Conservation (phyloP, 2,113 vertebrate genomes). For the Cavia aperea region DNA sequence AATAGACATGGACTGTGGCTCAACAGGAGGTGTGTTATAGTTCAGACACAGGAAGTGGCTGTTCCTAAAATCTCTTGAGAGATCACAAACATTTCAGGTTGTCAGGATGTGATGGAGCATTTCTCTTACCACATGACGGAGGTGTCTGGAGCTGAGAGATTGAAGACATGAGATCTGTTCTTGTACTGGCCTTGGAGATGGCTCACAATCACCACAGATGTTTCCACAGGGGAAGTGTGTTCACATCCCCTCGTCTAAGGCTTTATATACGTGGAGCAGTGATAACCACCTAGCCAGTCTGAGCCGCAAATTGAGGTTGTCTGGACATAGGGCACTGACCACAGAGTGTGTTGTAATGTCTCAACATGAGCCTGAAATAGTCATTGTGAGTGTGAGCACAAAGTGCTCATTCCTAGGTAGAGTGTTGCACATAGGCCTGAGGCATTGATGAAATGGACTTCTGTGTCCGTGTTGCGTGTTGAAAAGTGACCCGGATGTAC, state of each 20-base stretch:
- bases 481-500: background rate
- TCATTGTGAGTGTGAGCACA: background rate
- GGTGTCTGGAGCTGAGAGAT: background rate
- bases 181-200: too few species aligned
- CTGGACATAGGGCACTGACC: background rate
- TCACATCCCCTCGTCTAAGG: too few species aligned
- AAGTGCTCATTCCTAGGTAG: background rate
- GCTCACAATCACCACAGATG: too few species aligned
- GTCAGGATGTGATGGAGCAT: background rate
- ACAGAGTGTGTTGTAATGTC: background rate
- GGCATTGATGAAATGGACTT: background rate
- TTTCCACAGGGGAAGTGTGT: too few species aligned
- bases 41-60: background rate
- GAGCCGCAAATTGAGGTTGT: rapidly evolving
- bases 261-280: too few species aligned
- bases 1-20: rapidly evolving
- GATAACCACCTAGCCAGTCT: background rate
- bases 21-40: background rate
- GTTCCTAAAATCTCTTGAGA: background rate
- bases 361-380: background rate
- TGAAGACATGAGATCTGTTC: too few species aligned
- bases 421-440: background rate
- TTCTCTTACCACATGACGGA: background rate
- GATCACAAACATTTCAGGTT: background rate
- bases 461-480: background rate